Conservation (phyloP, 2,888 invertebrate species). For the Coenonympha arcania region DNA sequence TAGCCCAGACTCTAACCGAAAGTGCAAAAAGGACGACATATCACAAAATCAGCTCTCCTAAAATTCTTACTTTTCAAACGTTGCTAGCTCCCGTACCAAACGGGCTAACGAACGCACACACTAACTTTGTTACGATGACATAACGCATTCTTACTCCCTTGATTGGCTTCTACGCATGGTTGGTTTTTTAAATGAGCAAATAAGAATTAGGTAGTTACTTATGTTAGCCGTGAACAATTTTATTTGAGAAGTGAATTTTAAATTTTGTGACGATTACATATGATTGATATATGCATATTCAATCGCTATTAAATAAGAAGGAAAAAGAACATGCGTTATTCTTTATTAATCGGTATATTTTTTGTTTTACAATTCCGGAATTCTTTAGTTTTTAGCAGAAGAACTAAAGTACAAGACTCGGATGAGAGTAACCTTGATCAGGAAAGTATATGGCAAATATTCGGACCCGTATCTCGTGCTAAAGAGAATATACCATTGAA, state of each 20-base stretch:
- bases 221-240: not conserved
- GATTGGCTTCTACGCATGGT: not conserved
- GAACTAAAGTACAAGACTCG: not conserved
- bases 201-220: no score
- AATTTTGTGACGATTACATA: not conserved
- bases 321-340: not conserved
- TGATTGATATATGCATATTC: not conserved
- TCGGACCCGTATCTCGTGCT: slow-evolving; percentile 3
- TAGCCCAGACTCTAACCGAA: no score
- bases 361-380: not conserved
- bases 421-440: not conserved
- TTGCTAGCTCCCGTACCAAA: no score
- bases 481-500: not conserved
- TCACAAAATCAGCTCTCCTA: no score
- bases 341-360: not conserved
- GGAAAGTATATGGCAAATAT: not conserved
- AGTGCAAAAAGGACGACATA: no score
- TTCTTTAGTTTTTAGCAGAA: not conserved
- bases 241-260: not conserved
- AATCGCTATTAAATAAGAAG: no score
- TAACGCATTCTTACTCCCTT: no score
- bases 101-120: no score
- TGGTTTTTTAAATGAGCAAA: not conserved
- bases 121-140: no score
- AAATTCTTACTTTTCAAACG: no score